Evolutionary conservation across 1,140 invertebrate genomes (phyloP), one percentile per base, ranked within the genome.

Genomic region (Fopius arisanus): DNA sequence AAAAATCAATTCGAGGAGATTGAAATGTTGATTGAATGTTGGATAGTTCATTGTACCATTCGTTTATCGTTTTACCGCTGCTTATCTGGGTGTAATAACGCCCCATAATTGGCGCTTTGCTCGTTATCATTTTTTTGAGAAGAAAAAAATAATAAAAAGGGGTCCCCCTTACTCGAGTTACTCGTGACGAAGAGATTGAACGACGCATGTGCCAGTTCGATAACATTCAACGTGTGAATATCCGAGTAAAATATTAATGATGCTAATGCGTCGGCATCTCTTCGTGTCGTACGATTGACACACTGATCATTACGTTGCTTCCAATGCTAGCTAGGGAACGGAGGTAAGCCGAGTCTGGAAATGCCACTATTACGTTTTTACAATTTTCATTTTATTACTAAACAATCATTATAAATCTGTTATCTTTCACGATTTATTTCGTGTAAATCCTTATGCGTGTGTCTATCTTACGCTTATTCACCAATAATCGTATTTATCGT

Each of bases 271-370:
- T 66, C 41, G 37, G 4, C 12, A 37, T 29, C 62, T 72, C 37
- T 72, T 76, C 37, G 67, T 67, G 40, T 76, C 78, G 75, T 82
- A 77, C 75, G 21, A 83, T 81, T 81, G 80, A 81, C 78, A 78
- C 77, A 85, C 84, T 87, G 82, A 87, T 85, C 74, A 83, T 81
- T 83, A 74, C 79, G 80, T 86, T 85, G 82, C 82, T 87, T 85
- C 80, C 83, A 85, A 85, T 87, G 85, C 85, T 84, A 87, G 85
- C 85, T 86, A 86, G 85, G 85, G 85, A 85, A 83, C 79, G 78
- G 80, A 87, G 85, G 85, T 87, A 87, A 84, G 82, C 79, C 66
- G 82, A 82, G 40, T 67, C 74, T 78, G 16, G n/a, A 78, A 78
- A 71, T 73, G 75, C 75, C 48, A 77, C 71, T 76, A 77, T 70